Percentiles rank a stretch among this genome's conserved stretches.
phyloP scores from a whole-genome alignment of 2,797 vertebrate species.

The Jordanella pulchra region DNA sequence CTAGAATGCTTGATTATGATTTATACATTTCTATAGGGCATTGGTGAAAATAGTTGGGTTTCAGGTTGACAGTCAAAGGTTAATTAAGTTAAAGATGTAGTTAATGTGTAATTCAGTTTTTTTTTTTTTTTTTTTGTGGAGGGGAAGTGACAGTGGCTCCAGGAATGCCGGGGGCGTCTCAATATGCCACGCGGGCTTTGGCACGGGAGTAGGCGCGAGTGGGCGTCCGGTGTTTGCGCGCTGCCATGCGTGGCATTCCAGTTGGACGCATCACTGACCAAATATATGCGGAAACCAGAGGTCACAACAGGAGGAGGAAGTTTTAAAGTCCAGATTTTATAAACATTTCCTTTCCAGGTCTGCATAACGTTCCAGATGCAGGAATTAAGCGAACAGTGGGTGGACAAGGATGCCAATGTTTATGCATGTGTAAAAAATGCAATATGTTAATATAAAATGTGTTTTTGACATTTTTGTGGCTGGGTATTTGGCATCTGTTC shows the following conservation, averaged over 20 bases:
- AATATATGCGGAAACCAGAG: constrained; percentile 43
- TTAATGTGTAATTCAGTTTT: not conserved
- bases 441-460: too few species aligned
- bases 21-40: not conserved
- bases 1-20: not conserved
- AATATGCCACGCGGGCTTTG: constrained; percentile 55
- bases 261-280: constrained; percentile 54
- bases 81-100: not conserved
- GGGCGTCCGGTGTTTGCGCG: constrained; percentile 52
- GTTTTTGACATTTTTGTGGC: too few species aligned
- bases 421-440: too few species aligned
- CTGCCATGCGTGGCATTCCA: constrained; percentile 57
- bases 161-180: constrained; percentile 73
- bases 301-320: constrained; percentile 13
- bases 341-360: constrained; percentile 19
- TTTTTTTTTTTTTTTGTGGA: not conserved
- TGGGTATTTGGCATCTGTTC: too few species aligned
- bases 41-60: not conserved
- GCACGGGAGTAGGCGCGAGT: constrained; percentile 53
- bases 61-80: not conserved
- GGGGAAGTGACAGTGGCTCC: constrained; percentile 69
- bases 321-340: constrained; percentile 46
- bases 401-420: too few species aligned
- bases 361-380: constrained; percentile 3
- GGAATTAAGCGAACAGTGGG: not conserved